Evolutionary conservation across 2,797 vertebrate species (phyloP), one percentile per base, ranked within the genome.

Genomic region (Poecilia wingei): DNA sequence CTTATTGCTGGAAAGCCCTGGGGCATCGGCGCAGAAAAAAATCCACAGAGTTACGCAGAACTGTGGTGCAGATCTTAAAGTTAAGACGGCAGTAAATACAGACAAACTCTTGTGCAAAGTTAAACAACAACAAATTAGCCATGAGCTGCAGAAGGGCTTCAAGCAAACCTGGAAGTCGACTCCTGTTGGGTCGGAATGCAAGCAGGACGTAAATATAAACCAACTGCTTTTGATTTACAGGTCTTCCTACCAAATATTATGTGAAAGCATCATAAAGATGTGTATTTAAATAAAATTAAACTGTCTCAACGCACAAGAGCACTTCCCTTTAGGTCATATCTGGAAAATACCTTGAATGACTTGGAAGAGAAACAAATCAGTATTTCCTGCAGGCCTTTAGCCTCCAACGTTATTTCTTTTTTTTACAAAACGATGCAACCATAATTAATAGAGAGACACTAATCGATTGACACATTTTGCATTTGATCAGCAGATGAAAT

Each of bases 1-100:
- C 89, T 90, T 85, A 85, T 86, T 82, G 85, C 86, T 91, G 78
- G 66, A 82, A 91, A 88, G 83, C 92, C 93, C 90, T 47, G 75
- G 79, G 92, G 91, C 84, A 82, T 81, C 43, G 71, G 80, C 47
- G 66, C 72, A 55, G 84, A 91, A 89, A 91, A 87, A 83, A 79
- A 84, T 77, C 87, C 82, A 85, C 77, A 72, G 73, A 72, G 82
- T 86, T 83, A 85, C 55, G 4, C 66, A 66, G 84, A 41, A 31
- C 83, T 79, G 76, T 79, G 71, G 81, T 85, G 88, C 83, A 80
- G 75, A 85, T 85, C 84, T 70, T 78, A 85, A 86, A 75, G 82
- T 83, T 86, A 90, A 87, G 85, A 86, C 51, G 68, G 68, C 81
- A 79, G 78, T 84, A 89, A 88, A 89, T 86, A 78, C 70, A 85